Evolutionary conservation across 2,888 invertebrate genomes (phyloP).

Genomic region (Phaedon cochleariae): DNA sequence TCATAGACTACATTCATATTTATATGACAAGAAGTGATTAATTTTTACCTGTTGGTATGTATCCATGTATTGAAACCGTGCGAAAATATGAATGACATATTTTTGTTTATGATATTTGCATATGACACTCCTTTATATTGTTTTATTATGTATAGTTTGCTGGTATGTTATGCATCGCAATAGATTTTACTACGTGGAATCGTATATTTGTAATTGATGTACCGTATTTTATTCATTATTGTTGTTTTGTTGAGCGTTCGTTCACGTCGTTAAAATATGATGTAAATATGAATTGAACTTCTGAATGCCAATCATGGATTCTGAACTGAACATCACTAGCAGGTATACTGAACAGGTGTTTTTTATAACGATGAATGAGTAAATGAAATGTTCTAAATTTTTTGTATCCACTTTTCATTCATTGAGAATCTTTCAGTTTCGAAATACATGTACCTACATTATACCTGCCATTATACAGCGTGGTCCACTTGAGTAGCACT

Average conservation of each 20-base stretch:
- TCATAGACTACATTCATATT: slow-evolving; percentile 48
- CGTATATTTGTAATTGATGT: slow-evolving; percentile 44
- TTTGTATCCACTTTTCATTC: too few species aligned
- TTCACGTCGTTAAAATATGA: neutral
- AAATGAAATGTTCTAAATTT: too few species aligned
- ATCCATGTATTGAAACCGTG: slow-evolving; percentile 48
- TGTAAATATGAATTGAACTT: neutral
- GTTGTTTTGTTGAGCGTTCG: neutral
- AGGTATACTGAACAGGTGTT: too few species aligned
- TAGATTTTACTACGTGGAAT: slow-evolving; percentile 43
- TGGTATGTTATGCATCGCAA: slow-evolving; percentile 39
- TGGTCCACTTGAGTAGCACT: too few species aligned
- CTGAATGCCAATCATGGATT: too few species aligned
- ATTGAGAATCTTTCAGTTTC: too few species aligned
- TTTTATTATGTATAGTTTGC: slow-evolving; percentile 46
- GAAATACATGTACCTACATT: too few species aligned
- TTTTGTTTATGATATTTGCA: slow-evolving; percentile 51
- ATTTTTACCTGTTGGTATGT: slow-evolving; percentile 48
- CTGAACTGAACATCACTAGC: too few species aligned
- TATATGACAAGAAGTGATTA: slow-evolving; percentile 48
- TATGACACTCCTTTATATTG: slow-evolving; percentile 47
- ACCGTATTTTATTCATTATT: slow-evolving; percentile 5
- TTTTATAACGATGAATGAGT: too few species aligned
- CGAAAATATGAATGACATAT: slow-evolving; percentile 56
- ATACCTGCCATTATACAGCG: too few species aligned